Conservation (phyloP, 2,113 vertebrate species). For the Pungitius pungitius region DNA sequence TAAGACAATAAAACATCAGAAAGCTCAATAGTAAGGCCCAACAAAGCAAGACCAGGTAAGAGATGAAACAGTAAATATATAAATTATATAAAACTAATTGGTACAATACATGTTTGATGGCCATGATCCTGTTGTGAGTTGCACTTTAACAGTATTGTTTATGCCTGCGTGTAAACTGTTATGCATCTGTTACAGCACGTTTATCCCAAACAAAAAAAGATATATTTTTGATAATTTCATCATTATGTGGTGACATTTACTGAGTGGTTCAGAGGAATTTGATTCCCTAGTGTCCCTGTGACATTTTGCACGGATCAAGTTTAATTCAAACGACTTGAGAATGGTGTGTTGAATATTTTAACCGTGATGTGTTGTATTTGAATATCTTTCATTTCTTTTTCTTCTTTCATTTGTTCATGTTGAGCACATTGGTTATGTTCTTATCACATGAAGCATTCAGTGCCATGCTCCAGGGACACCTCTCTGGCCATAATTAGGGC, state of each 20-base stretch:
- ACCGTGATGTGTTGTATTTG: conserved; percentile 35
- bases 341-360: conserved; percentile 50
- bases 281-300: conserved; percentile 49
- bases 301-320: conserved; percentile 59
- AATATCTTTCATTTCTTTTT: conserved; percentile 29
- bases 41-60: neutral
- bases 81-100: neutral
- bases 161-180: neutral
- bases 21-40: neutral
- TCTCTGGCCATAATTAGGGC: conserved; percentile 41
- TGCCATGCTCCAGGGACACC: conserved; percentile 16
- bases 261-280: conserved; percentile 52
- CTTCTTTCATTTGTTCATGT: conserved; percentile 37
- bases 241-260: conserved; percentile 64
- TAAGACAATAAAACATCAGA: neutral
- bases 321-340: conserved; percentile 65
- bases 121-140: neutral
- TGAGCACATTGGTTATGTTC: conserved; percentile 2
- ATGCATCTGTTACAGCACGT: conserved; percentile 5
- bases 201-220: conserved; percentile 25
- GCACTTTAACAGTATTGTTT: neutral
- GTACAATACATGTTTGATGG: neutral
- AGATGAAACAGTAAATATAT: neutral
- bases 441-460: neutral
- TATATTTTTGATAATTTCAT: conserved; percentile 52